phyloP scores from a whole-genome alignment of 2,888 invertebrate genomes.

The Cylindroiulus punctatus region DNA sequence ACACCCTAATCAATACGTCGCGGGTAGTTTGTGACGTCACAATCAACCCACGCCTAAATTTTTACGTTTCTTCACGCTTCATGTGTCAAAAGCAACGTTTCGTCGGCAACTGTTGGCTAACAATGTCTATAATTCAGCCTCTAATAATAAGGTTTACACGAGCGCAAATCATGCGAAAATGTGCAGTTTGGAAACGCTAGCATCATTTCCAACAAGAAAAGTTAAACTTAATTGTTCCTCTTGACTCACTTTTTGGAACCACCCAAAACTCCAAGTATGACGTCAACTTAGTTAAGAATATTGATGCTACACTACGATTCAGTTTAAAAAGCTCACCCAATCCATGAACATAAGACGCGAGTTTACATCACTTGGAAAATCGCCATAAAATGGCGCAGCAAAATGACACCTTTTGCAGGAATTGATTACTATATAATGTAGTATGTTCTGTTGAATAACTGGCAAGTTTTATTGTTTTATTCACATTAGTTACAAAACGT shows the following conservation, averaged over 20 bases:
- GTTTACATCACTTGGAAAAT: too few species aligned
- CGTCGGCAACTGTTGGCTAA: neutral
- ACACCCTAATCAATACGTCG: neutral
- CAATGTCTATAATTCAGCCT: neutral
- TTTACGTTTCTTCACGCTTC: neutral
- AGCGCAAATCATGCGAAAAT: constrained; percentile 23
- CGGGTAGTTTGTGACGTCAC: neutral
- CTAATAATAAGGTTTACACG: neutral
- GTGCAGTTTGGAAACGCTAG: neutral
- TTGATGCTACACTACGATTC: too few species aligned
- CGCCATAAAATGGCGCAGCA: too few species aligned
- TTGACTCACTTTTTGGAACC: neutral
- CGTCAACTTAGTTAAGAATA: neutral
- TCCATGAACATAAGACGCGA: too few species aligned
- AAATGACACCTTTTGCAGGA: too few species aligned
- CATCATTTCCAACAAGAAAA: neutral
- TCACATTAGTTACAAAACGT: too few species aligned
- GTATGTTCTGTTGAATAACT: too few species aligned
- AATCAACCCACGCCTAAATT: neutral
- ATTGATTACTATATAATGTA: too few species aligned
- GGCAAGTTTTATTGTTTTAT: too few species aligned
- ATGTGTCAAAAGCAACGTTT: neutral
- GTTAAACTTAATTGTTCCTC: neutral
- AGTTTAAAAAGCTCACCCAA: too few species aligned
- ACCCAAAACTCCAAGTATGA: constrained; percentile 4